Evolutionary conservation across 2,113 vertebrate genomes (phyloP).

Genomic region (Oncorhynchus tshawytscha): DNA sequence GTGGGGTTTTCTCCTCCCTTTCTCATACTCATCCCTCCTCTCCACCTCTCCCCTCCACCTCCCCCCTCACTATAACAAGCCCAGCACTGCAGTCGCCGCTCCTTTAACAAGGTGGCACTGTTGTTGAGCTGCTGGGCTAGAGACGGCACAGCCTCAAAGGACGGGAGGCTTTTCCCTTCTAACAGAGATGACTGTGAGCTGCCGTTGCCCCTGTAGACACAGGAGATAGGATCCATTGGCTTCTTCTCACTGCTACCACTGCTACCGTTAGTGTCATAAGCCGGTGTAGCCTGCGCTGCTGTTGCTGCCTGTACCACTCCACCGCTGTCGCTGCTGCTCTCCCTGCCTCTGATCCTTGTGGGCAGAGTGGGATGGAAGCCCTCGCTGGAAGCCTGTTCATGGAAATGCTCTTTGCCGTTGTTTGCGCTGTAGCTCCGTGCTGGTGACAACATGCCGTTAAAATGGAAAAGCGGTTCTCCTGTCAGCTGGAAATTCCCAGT

Average conservation of each 20-base stretch:
- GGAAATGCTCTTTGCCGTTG: slow-evolving; percentile 89
- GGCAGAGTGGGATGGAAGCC: slow-evolving; percentile 91
- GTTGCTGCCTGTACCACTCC: slow-evolving; percentile 50
- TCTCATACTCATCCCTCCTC: background rate
- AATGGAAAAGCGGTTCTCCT: slow-evolving; percentile 99
- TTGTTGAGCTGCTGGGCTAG: slow-evolving; percentile 80
- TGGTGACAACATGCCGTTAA: slow-evolving; percentile 98
- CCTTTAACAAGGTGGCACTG: slow-evolving; percentile 87
- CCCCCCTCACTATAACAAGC: slow-evolving; percentile 27
- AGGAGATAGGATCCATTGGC: slow-evolving; percentile 77
- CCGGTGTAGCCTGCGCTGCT: slow-evolving; percentile 73
- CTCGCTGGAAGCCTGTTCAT: slow-evolving; percentile 87
- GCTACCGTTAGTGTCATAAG: slow-evolving; percentile 74
- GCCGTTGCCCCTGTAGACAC: slow-evolving; percentile 64
- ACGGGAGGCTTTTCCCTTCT: slow-evolving; percentile 43
- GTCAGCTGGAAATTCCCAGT: slow-evolving; percentile 99
- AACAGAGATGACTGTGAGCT: slow-evolving; percentile 76
- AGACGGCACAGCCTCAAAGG: slow-evolving; percentile 75
- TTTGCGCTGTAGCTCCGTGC: slow-evolving; percentile 91
- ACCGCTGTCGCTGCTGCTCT: slow-evolving; percentile 35
- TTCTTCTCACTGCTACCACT: slow-evolving; percentile 76
- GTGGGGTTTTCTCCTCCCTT: slow-evolving; percentile 12
- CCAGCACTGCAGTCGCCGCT: slow-evolving; percentile 81
- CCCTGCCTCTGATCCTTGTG: slow-evolving; percentile 66
- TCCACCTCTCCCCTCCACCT: too few relatives aligned